phyloP scores from a whole-genome alignment of 2,888 invertebrate genomes.

The Ferrisia virgata region DNA sequence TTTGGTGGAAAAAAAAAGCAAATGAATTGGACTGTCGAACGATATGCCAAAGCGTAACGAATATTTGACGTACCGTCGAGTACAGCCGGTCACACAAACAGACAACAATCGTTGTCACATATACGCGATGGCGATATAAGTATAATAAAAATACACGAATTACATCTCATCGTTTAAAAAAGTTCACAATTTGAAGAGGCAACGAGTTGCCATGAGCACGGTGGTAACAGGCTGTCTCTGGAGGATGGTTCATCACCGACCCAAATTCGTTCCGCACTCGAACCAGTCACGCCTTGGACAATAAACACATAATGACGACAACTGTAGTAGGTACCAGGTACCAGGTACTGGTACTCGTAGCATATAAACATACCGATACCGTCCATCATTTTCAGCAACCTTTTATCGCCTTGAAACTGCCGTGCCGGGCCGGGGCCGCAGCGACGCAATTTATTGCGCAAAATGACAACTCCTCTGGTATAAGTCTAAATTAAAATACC shows the following conservation, averaged over 20 bases:
- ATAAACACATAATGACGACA: slow-evolving; percentile 37
- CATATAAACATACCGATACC: background rate
- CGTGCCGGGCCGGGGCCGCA: background rate
- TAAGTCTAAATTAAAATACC: background rate
- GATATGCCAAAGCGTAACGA: too few relatives aligned
- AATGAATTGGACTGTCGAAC: too few relatives aligned
- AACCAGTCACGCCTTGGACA: slow-evolving; percentile 40
- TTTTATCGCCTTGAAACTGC: background rate
- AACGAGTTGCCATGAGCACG: background rate
- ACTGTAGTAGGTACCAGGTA: background rate
- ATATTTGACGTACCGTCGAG: background rate
- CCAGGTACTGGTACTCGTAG: background rate
- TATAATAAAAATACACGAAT: background rate
- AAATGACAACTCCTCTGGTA: background rate
- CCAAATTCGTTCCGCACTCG: slow-evolving; percentile 42
- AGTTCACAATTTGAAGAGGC: background rate
- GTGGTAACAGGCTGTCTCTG: background rate
- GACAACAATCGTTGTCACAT: background rate
- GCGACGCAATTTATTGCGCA: slow-evolving; percentile 24
- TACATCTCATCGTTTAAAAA: background rate
- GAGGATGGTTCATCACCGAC: slow-evolving; percentile 1
- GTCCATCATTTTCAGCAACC: background rate
- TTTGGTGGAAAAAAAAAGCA: too few relatives aligned
- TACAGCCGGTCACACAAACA: background rate
- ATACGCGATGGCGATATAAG: background rate